Percentiles rank a stretch among this genome's conserved stretches.
Evolutionary conservation across 2,888 invertebrate species (phyloP).

Genomic region (Dugesia japonica): DNA sequence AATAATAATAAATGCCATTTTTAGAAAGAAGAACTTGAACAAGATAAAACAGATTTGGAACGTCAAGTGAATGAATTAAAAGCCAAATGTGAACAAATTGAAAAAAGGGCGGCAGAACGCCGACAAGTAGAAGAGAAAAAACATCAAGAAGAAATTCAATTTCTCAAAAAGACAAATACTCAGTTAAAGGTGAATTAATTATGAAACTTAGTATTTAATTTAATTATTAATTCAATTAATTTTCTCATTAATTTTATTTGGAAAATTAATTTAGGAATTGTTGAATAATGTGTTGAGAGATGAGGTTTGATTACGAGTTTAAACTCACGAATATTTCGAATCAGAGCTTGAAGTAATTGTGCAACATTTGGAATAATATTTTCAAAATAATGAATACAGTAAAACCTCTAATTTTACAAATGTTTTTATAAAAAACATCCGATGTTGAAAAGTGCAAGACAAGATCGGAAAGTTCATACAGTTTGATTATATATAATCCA

Average conservation of each 20-base stretch:
- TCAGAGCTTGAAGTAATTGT: background rate
- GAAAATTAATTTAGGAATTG: background rate
- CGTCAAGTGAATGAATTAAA: conserved; percentile 54
- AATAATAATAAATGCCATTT: too few relatives aligned
- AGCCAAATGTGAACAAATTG: conserved; percentile 48
- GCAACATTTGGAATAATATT: too few relatives aligned
- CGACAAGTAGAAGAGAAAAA: conserved; percentile 75
- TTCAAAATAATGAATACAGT: too few relatives aligned
- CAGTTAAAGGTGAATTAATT: conserved; percentile 34
- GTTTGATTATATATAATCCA: too few relatives aligned
- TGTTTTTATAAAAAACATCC: too few relatives aligned
- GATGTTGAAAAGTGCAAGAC: too few relatives aligned
- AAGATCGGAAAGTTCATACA: too few relatives aligned
- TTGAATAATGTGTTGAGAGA: background rate
- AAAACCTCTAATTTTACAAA: too few relatives aligned
- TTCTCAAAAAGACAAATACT: conserved; percentile 43
- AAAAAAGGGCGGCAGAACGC: conserved; percentile 55
- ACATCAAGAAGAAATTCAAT: conserved; percentile 73
- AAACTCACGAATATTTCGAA: background rate
- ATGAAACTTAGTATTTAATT: background rate
- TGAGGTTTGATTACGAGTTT: background rate
- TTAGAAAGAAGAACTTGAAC: conserved; percentile 53
- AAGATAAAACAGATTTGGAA: conserved; percentile 62
- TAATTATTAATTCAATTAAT: too few relatives aligned
- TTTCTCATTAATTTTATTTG: too few relatives aligned